These are phyloP conservation scores for Pandion haliaetus DNA, from an alignment of 2,113 vertebrate species.

Conservation along the genomic window DNA sequence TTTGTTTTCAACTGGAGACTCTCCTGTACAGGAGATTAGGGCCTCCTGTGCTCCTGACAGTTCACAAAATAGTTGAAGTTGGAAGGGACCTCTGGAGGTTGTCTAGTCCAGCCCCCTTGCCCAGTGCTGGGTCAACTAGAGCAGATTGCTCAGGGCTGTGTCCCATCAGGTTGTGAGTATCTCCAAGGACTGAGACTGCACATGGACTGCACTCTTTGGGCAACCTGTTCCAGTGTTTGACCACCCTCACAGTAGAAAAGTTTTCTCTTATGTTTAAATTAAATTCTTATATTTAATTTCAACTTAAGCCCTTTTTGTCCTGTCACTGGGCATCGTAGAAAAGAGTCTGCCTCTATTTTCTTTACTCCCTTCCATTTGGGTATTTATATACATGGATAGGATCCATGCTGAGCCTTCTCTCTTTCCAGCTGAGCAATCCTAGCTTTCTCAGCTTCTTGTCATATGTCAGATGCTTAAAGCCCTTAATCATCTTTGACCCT, in stretches of 20 bases:
- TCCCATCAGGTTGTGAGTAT: background rate
- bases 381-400: background rate
- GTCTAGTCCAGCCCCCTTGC: background rate
- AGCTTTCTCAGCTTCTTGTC: background rate
- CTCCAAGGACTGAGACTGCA: background rate
- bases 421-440: background rate
- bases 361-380: background rate
- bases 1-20: background rate
- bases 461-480: background rate
- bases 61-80: background rate
- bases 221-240: background rate
- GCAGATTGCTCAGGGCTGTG: background rate
- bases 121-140: background rate
- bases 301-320: accelerated
- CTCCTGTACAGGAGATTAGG: background rate
- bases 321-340: background rate
- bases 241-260: background rate
- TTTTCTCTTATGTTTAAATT: background rate
- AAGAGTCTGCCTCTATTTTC: background rate
- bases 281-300: background rate
- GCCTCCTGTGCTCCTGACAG: background rate
- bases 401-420: background rate
- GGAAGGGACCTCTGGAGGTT: background rate
- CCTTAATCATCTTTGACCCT: background rate
- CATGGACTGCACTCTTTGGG: background rate